Conservation (phyloP, 2,797 vertebrate genomes). For the Garrulus glandarius region DNA sequence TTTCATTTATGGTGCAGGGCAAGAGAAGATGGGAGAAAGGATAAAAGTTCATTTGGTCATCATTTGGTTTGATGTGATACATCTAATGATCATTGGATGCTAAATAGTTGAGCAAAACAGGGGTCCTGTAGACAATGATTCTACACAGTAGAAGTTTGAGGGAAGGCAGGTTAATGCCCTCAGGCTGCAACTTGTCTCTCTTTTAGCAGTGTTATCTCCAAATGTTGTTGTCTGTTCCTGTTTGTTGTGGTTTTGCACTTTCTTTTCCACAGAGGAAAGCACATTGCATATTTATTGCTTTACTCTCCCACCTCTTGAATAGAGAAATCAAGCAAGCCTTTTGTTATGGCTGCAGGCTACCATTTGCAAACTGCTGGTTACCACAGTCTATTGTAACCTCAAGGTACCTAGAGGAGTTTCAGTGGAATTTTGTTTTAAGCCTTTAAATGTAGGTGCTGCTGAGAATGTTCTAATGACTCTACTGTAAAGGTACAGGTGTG, state of each 20-base stretch:
- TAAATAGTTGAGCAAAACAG: not conserved
- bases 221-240: not conserved
- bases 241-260: not conserved
- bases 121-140: not conserved
- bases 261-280: not conserved
- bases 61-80: not conserved
- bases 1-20: not conserved
- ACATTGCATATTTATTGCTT: conserved; percentile 43
- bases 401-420: not conserved
- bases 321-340: conserved; percentile 39
- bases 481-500: not conserved
- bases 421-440: not conserved
- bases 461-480: not conserved
- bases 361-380: conserved; percentile 40
- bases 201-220: not conserved
- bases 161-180: not conserved
- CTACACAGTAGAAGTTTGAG: not conserved
- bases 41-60: not conserved
- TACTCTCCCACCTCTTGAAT: not conserved
- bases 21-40: not conserved
- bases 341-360: conserved; percentile 68
- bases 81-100: not conserved
- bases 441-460: not conserved
- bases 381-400: conserved; percentile 21
- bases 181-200: not conserved